phyloP scores from a whole-genome alignment of 2,888 invertebrate genomes.

The Euzetes globulus region DNA sequence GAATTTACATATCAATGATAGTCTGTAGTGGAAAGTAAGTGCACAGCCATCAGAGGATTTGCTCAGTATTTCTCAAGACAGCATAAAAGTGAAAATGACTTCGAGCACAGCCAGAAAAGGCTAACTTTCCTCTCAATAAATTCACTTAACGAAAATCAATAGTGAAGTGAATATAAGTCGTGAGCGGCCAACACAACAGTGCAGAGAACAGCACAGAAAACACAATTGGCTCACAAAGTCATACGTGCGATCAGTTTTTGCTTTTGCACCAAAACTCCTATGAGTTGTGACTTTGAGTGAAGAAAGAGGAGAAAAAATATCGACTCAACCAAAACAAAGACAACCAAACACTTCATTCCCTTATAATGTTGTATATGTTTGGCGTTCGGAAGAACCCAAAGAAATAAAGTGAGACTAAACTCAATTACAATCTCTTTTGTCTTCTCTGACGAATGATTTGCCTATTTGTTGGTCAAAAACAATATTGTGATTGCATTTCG shows the following conservation, averaged over 20 bases:
- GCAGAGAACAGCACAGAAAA: background rate
- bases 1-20: constrained; percentile 19
- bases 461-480: background rate
- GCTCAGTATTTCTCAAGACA: constrained; percentile 5
- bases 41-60: background rate
- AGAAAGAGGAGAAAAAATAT: background rate
- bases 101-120: background rate
- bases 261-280: background rate
- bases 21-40: background rate
- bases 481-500: constrained; percentile 22
- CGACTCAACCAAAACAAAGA: background rate
- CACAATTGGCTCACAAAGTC: constrained; percentile 1
- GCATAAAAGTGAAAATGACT: constrained; percentile 26
- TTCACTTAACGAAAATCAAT: constrained; percentile 30
- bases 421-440: constrained; percentile 12
- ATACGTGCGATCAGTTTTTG: constrained; percentile 8
- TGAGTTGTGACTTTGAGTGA: background rate
- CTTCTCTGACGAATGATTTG: background rate
- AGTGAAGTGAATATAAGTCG: constrained; percentile 10
- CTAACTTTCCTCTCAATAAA: constrained; percentile 25
- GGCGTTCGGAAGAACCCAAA: background rate
- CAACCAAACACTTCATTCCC: constrained; percentile 8
- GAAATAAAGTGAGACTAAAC: constrained; percentile 22
- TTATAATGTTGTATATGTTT: constrained; percentile 5
- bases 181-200: background rate